These are phyloP conservation scores for Rhincodon typus DNA, from an alignment of 2,797 vertebrate genomes.

Conservation along the genomic window DNA sequence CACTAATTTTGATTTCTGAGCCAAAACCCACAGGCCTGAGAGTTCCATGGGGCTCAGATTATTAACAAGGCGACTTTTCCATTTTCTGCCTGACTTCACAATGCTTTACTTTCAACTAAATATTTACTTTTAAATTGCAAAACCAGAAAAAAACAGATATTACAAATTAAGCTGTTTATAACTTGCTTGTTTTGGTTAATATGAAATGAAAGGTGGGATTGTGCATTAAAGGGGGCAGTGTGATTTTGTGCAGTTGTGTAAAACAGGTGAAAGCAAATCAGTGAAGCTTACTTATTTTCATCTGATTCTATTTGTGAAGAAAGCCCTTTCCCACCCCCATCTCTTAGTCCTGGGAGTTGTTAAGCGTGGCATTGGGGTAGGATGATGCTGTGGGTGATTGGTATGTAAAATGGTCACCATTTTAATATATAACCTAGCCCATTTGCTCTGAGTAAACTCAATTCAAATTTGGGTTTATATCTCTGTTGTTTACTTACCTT, in stretches of 20 bases:
- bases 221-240: not conserved
- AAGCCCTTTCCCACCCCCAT: not conserved
- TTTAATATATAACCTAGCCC: not conserved
- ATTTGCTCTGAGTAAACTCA: not conserved
- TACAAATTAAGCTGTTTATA: not conserved
- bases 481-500: not conserved
- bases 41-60: not conserved
- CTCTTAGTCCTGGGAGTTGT: no score
- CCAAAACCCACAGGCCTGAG: constrained; percentile 2
- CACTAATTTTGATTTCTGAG: not conserved
- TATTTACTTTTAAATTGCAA: not conserved
- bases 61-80: constrained; percentile 1
- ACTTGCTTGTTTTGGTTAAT: not conserved
- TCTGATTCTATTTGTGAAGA: not conserved
- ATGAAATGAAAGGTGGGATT: not conserved
- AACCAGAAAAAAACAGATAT: not conserved
- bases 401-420: not conserved
- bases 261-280: not conserved
- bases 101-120: not conserved
- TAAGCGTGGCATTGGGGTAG: not conserved
- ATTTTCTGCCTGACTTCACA: constrained; percentile 33
- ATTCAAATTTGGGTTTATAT: not conserved
- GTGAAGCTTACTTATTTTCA: not conserved
- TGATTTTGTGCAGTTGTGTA: not conserved
- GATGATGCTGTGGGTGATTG: not conserved